phyloP scores from a whole-genome alignment of 2,113 vertebrate species.

The Siniperca knerii region DNA sequence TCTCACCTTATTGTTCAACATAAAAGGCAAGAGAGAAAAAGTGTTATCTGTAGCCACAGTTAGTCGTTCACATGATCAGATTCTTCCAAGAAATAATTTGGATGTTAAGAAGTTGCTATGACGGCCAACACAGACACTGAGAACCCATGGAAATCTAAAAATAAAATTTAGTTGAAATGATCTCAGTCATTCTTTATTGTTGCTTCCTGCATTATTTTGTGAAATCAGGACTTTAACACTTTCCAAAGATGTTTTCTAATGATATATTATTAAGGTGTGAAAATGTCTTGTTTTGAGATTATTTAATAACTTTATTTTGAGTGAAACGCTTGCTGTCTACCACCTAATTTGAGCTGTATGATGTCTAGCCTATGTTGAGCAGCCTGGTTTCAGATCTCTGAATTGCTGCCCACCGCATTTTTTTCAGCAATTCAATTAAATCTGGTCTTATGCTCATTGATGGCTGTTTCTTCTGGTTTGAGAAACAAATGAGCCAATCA shows the following conservation, averaged over 20 bases:
- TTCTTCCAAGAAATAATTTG: constrained; percentile 8
- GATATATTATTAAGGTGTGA: neutral
- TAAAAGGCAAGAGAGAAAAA: constrained; percentile 40
- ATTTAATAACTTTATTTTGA: too few species aligned
- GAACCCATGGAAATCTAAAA: neutral
- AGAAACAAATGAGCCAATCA: too few species aligned
- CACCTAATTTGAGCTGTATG: neutral
- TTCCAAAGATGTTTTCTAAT: neutral
- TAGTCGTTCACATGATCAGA: neutral
- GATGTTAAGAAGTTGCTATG: constrained; percentile 23
- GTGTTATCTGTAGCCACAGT: constrained; percentile 2
- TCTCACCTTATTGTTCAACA: constrained; percentile 47
- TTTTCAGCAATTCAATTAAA: neutral
- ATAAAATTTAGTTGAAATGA: neutral
- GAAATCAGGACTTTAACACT: neutral
- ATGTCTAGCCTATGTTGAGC: neutral
- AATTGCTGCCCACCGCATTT: neutral
- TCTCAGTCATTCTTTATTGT: neutral
- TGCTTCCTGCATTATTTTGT: neutral
- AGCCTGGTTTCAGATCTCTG: neutral
- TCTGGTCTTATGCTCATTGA: neutral
- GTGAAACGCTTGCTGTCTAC: neutral
- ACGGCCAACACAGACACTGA: neutral
- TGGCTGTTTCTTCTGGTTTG: too few species aligned
- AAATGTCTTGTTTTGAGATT: neutral